Conservation (phyloP, 2,888 invertebrate species). For the Cheilosia vulpina region DNA sequence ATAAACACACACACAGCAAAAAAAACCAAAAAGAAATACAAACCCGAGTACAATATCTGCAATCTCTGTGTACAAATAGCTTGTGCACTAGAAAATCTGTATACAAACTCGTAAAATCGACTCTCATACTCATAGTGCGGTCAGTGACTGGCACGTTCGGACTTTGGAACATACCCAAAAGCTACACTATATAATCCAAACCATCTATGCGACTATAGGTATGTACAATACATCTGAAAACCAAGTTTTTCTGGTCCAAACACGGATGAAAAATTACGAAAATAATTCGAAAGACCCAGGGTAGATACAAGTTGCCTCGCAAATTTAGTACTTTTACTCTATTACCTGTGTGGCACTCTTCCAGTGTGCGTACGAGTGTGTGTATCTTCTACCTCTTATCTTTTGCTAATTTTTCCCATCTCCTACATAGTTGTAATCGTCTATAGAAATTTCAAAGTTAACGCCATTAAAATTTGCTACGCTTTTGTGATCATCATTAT, state of each 20-base stretch:
- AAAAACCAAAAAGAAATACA: not conserved
- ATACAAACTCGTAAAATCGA: constrained; percentile 5
- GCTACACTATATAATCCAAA: constrained; percentile 8
- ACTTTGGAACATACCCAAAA: constrained; percentile 64
- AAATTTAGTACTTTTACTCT: constrained; percentile 28
- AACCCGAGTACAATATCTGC: not conserved
- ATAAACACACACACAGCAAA: constrained; percentile 27
- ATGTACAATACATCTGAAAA: not conserved
- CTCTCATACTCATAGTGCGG: constrained; percentile 41
- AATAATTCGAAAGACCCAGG: constrained; percentile 34
- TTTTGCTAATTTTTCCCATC: constrained; percentile 17
- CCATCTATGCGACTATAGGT: not conserved
- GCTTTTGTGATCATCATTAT: constrained; percentile 63
- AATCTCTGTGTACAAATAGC: constrained; percentile 5
- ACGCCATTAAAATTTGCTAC: constrained; percentile 63
- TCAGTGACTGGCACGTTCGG: constrained; percentile 64
- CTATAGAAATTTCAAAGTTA: constrained; percentile 39
- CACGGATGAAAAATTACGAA: constrained; percentile 49
- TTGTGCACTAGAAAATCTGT: constrained; percentile 26
- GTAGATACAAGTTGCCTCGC: not conserved
- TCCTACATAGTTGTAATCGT: constrained; percentile 33
- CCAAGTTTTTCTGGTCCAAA: constrained; percentile 53
- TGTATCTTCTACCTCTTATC: constrained; percentile 23
- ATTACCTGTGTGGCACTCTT: constrained; percentile 18
- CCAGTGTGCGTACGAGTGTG: not conserved